Evolutionary conservation across 2,113 vertebrate species (phyloP), one percentile per base, ranked within the genome.

Genomic region (Pimephales promelas): DNA sequence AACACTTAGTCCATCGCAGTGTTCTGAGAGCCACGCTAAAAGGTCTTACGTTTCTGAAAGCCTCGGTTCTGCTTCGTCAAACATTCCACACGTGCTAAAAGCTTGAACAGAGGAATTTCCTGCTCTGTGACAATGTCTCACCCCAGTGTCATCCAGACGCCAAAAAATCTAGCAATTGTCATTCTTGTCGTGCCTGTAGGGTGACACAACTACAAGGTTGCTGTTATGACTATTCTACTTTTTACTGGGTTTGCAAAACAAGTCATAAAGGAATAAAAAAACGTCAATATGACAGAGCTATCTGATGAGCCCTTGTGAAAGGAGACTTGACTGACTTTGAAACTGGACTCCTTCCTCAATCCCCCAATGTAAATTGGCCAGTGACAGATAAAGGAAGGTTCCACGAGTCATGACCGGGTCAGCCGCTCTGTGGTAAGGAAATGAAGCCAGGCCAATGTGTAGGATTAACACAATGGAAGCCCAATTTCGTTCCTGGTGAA

Each of bases 381-480:
- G 70, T 90, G 88, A 90, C 85, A 88, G 84, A 90, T 83, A 79
- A 86, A 81, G 47, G 43, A n/a, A 40, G 49, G 71, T 61, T 86
- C 75, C 87, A 81, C 49, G 83, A 40, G 89, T 87, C 88, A 83
- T 85, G 87, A 85, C 79, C 82, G 68, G 83, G 81, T 86, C 85
- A 86, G 43, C 56, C 34, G 16, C 72, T 84, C 49, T n/a, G 64
- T 57, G 52, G 36, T 45, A 24, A 82, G 26, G 47, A 76, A 89
- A 81, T 86, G 84, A 83, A 87, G 10, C 26, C 82, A 26, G 57
- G 77, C 78, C 22, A 75, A 87, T 87, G 78, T 75, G 14, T 40
- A 85, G 6, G 13, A 86, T 86, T 73, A 82, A 66, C 31, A 81
- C 26, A 85, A 70, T 86, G 56, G 66, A 14, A 81, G 40, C 5